Base-by-base conservation (phyloP, 1,140 invertebrate species). In the Polypedilum pembai region DNA sequence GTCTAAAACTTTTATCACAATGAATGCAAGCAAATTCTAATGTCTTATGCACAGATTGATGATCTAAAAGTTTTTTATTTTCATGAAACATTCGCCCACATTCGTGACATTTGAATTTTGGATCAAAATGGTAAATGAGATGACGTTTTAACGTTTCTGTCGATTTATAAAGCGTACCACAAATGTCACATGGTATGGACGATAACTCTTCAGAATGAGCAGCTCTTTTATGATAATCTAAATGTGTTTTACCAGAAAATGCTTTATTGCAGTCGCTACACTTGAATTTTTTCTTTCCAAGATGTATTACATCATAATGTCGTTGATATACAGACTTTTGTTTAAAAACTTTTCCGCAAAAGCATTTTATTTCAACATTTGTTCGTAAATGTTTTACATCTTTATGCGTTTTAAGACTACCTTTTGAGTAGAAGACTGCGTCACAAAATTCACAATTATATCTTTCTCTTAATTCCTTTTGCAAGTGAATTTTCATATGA, bases 261-360 rank as follows among this genome's bases (percentile, higher is more conserved):
- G 8, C 20, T 21, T 69, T 69, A 20, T 20, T 18, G 20, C 65
- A 69, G 4, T 20, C 65, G 8, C 2, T 2, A 69, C 65, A 69
- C 20, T 69, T 21, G 10, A 69, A 69, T 7, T 20, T 10, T 69
- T 69, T 69, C 17, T 20, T 4, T 8, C 65, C 65, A 8, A 20
- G n/a, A 20, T 69, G 65, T 8, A 69, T 69, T 3, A 69, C 20
- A 5, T 8, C 18, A 20, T 69, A 69, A 18, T 69, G 65, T 1
- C 65, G 17, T 10, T 69, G 65, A 69, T 69, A 69, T 8, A 69
- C 65, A 20, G 65, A 69, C 20, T 69, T 69, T 12, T 69, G 65
- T 18, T 18, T 69, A 10, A 69, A 69, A 10, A 8, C 20, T 20
- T 69, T 69, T n/a, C 65, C 65, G 20, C 65, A 69, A 20, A 69